A percentile compares a stretch with the other conserved stretches of the same genome.
Conservation (phyloP, 1,140 invertebrate species). For the Amyelois transitella region DNA sequence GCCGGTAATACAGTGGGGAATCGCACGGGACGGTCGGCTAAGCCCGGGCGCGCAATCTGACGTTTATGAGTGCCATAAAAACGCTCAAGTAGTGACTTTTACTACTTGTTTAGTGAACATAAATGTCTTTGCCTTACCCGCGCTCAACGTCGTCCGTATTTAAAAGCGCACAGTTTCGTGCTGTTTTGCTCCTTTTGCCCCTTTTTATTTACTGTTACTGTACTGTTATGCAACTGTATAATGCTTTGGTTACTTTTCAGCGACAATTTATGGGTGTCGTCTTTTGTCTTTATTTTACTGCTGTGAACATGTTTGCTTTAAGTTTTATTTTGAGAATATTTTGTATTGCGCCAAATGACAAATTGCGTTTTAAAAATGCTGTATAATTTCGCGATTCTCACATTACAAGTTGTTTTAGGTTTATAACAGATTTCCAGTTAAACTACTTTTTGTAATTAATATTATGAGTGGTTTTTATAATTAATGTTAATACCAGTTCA, state of each 20-base stretch:
- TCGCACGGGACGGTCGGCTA: constrained; percentile 42
- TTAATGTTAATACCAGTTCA: too few relatives aligned
- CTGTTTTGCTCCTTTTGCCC: constrained; percentile 62
- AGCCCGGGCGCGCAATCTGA: constrained; percentile 70
- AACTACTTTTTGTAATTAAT: too few relatives aligned
- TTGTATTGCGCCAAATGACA: constrained; percentile 27
- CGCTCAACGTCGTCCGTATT: constrained; percentile 70
- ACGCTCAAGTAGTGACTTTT: constrained; percentile 76
- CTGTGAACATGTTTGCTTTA: constrained; percentile 53
- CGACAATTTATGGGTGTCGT: constrained; percentile 60
- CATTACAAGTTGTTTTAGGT: not conserved
- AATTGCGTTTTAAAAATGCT: constrained; percentile 16
- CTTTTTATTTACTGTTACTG: constrained; percentile 68
- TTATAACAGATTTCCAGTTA: too few relatives aligned
- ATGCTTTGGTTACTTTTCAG: constrained; percentile 70
- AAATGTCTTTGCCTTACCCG: constrained; percentile 74
- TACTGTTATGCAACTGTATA: constrained; percentile 71
- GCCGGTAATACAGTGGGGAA: constrained; percentile 27
- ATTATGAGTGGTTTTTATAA: too few relatives aligned
- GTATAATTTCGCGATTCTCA: constrained; percentile 10
- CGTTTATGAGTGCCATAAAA: constrained; percentile 76
- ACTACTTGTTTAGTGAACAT: constrained; percentile 77
- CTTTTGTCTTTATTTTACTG: constrained; percentile 67
- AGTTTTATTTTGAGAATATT: constrained; percentile 38
- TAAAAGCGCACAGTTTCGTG: constrained; percentile 71